These are phyloP conservation scores for Sebastiscus albofasciatus DNA, from an alignment of 2,797 vertebrate genomes.

Conservation along the genomic window DNA sequence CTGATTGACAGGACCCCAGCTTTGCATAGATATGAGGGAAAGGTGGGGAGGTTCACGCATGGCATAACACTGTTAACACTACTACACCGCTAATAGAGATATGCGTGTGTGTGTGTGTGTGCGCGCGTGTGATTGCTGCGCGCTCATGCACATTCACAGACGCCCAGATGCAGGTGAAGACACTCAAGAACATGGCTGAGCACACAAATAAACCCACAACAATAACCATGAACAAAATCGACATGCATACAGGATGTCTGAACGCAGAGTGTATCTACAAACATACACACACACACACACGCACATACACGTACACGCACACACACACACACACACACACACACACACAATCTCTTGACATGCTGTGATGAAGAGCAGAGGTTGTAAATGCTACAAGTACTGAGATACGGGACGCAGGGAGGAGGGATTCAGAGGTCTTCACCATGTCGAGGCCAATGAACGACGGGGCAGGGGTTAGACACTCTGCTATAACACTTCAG, in stretches of 20 bases:
- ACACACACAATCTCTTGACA: constrained; percentile 29
- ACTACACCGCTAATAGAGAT: constrained; percentile 86
- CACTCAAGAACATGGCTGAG: constrained; percentile 69
- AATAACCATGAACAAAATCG: constrained; percentile 71
- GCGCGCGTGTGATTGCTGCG: constrained; percentile 41
- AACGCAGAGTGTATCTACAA: constrained; percentile 47
- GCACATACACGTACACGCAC: too few species aligned
- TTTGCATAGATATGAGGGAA: constrained; percentile 90
- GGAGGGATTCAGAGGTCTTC: constrained; percentile 51
- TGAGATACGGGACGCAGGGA: constrained; percentile 36
- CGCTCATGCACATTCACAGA: constrained; percentile 41
- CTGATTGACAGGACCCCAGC: constrained; percentile 89
- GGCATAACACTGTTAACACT: constrained; percentile 82
- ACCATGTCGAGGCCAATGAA: constrained; percentile 42
- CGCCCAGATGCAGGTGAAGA: constrained; percentile 63
- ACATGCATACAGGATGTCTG: constrained; percentile 66
- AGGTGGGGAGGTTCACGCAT: constrained; percentile 80
- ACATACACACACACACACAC: constrained; percentile 8
- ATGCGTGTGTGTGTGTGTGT: constrained; percentile 35
- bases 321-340: not conserved
- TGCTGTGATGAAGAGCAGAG: constrained; percentile 72
- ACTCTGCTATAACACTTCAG: constrained; percentile 12
- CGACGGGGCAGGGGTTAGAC: constrained; percentile 23
- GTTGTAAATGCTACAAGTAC: constrained; percentile 59
- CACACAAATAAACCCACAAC: constrained; percentile 72